Evolutionary conservation across 2,888 invertebrate species (phyloP).

Genomic region (Agonopterix arenella): DNA sequence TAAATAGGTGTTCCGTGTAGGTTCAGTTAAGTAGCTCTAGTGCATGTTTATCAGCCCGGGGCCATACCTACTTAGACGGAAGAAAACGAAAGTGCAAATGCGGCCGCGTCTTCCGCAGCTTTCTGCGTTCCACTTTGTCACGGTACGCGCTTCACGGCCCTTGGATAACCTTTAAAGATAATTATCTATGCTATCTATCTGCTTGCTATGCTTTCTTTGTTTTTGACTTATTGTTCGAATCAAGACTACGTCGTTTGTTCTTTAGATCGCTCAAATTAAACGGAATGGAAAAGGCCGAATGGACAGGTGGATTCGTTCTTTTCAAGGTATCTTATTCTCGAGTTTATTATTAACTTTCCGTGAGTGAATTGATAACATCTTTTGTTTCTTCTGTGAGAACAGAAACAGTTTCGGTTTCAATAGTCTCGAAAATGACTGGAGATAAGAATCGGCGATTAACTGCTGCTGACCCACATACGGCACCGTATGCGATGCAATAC

Average conservation of each 20-base stretch:
- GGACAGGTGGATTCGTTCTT: background rate
- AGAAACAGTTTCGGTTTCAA: slow-evolving; percentile 36
- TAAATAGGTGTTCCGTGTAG: slow-evolving; percentile 17
- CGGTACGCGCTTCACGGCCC: slow-evolving; percentile 19
- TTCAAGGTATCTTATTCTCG: background rate
- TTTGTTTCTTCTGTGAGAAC: slow-evolving; percentile 28
- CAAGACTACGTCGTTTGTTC: too few relatives aligned
- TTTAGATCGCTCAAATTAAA: too few relatives aligned
- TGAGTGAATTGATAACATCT: slow-evolving; percentile 22
- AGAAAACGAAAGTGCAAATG: slow-evolving; percentile 49
- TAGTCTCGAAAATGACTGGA: slow-evolving; percentile 29
- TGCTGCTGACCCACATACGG: slow-evolving; percentile 43
- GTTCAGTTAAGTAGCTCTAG: slow-evolving; percentile 13
- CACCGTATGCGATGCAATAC: slow-evolving; percentile 33
- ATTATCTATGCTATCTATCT: background rate
- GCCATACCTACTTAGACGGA: slow-evolving; percentile 21
- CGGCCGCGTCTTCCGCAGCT: slow-evolving; percentile 32
- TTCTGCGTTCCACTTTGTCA: slow-evolving; percentile 26
- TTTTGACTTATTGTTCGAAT: too few relatives aligned
- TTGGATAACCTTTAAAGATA: slow-evolving; percentile 4
- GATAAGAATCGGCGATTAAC: slow-evolving; percentile 42
- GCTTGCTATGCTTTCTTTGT: background rate
- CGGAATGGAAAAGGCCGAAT: background rate
- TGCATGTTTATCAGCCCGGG: slow-evolving; percentile 17
- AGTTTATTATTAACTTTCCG: slow-evolving; percentile 20